Base-by-base conservation (phyloP, 2,113 vertebrate species). In the Neodontobutis hainanensis region DNA sequence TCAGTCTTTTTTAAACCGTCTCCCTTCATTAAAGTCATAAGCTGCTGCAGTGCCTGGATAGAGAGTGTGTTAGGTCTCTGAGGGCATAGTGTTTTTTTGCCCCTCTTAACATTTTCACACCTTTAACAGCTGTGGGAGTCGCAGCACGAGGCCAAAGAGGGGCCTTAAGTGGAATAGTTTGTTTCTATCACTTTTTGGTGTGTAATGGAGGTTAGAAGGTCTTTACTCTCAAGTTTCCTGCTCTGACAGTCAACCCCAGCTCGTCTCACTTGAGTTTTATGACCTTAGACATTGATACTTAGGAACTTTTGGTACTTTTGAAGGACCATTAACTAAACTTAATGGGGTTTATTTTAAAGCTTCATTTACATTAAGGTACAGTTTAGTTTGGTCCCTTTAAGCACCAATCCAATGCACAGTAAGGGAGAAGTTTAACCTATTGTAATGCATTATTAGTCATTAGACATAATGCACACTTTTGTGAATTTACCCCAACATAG, bases 101-200 rank as follows among this genome's bases (percentile, higher is more conserved):
- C 76, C 56, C 74, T 67, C 50, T 76, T 65, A 65, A 75, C 65
- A 77, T 80, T 75, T 79, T 88, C 72, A 73, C 82, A 79, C 82
- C 44, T 80, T 32, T 61, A 68, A 59, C 72, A 64, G 81, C 67
- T 70, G 57, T 65, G 76, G 67, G 65, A 70, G 34, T 48, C 35
- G 12, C 40, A 70, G 61, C 11, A 34, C 14, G 49, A 55, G 57
- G 36, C 61, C 43, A 45, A 53, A 57, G 53, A 62, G 59, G 47
- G 35, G 61, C 59, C 75, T 71, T 66, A 82, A 85, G 86, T 86
- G 82, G 42, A 77, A 68, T 73, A 58, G 59, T 78, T 83, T 82
- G 82, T 85, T 78, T 77, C 62, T 65, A 15, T 75, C 74, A 62
- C 80, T 78, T 80, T 61, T 62, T 55, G 61, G 68, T 48, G 56